These are phyloP conservation scores for Heliocidaris tuberculata DNA, from an alignment of 35 echinoderm and acorn worm species.

Conservation along the genomic window DNA sequence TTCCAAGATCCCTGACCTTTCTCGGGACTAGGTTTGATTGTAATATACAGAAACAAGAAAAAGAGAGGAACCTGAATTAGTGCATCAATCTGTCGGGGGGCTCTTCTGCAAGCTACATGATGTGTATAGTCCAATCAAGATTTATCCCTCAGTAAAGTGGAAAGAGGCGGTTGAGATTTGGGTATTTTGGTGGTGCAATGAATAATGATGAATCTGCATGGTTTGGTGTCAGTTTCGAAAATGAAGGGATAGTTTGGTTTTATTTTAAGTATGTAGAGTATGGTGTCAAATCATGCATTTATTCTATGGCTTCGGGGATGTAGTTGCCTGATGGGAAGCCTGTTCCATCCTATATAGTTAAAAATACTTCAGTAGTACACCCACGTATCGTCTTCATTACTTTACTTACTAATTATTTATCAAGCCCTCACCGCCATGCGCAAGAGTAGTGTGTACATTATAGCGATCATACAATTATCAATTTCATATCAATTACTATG, in stretches of 20 bases:
- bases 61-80: not conserved
- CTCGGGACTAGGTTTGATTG: not conserved
- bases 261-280: not conserved
- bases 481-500: too few species aligned
- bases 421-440: too few species aligned
- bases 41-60: not conserved
- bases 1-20: not conserved
- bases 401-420: too few species aligned
- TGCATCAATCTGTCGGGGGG: not conserved
- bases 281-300: not conserved
- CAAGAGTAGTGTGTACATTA: too few species aligned
- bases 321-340: not conserved
- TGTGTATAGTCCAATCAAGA: not conserved
- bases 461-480: too few species aligned
- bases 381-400: too few species aligned
- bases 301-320: not conserved
- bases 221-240: too few species aligned
- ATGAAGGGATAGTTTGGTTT: not conserved
- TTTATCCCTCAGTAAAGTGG: not conserved
- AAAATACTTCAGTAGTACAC: too few species aligned
- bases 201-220: not conserved
- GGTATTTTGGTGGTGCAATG: not conserved
- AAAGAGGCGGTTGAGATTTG: not conserved
- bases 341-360: too few species aligned
- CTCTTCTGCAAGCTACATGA: not conserved